Conservation (phyloP, 2,888 invertebrate species). For the Mactromeris polynyma region DNA sequence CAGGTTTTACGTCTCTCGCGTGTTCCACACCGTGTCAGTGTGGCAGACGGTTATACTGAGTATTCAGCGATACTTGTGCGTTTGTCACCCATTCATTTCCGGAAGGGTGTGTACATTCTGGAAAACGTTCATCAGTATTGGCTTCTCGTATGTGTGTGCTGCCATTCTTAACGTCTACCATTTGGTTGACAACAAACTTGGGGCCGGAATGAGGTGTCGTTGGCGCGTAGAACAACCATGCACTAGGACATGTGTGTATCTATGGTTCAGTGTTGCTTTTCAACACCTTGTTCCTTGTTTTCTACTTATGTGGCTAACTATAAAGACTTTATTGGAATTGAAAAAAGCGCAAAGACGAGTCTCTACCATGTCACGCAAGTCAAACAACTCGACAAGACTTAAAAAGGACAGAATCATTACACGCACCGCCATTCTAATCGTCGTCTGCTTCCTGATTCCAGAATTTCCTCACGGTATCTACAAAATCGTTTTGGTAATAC, state of each 20-base stretch:
- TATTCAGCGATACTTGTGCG: slow-evolving; percentile 71
- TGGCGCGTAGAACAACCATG: slow-evolving; percentile 59
- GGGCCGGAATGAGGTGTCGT: slow-evolving; percentile 15
- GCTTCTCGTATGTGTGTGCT: slow-evolving; percentile 57
- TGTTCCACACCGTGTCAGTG: slow-evolving; percentile 73
- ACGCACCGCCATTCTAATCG: slow-evolving; percentile 53
- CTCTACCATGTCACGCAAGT: slow-evolving; percentile 36
- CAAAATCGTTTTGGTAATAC: slow-evolving; percentile 39
- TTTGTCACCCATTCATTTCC: slow-evolving; percentile 74
- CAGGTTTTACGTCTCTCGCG: slow-evolving; percentile 55
- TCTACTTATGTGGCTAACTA: slow-evolving; percentile 47
- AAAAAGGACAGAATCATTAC: slow-evolving; percentile 62
- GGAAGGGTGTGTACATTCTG: slow-evolving; percentile 67
- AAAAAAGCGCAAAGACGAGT: slow-evolving; percentile 40
- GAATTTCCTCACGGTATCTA: slow-evolving; percentile 62
- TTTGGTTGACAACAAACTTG: slow-evolving; percentile 40
- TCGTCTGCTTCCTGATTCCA: slow-evolving; percentile 58
- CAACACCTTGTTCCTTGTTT: slow-evolving; percentile 55
- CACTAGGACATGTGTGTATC: slow-evolving; percentile 54
- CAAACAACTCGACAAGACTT: slow-evolving; percentile 22
- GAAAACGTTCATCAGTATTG: slow-evolving; percentile 65
- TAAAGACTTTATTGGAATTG: slow-evolving; percentile 46
- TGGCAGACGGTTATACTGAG: slow-evolving; percentile 73
- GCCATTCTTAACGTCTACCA: slow-evolving; percentile 66
- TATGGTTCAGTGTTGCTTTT: slow-evolving; percentile 56